Percentiles rank a stretch among this genome's conserved stretches.
phyloP scores from a whole-genome alignment of 2,888 invertebrate species.

The Hyppa rectilinea region DNA sequence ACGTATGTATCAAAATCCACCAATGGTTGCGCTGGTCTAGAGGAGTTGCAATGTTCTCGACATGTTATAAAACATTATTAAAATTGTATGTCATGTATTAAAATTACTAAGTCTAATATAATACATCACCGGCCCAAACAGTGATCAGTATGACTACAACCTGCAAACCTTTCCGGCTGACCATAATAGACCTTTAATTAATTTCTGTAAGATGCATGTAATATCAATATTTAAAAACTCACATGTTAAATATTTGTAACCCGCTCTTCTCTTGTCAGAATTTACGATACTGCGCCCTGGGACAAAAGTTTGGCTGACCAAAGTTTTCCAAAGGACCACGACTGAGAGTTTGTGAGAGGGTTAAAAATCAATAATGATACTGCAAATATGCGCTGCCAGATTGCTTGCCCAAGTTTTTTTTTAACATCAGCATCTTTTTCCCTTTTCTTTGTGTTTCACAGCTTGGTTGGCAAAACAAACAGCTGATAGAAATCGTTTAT shows the following conservation, averaged over 20 bases:
- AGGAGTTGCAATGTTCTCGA: not conserved
- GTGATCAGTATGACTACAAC: not conserved
- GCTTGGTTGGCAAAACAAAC: conserved; percentile 22
- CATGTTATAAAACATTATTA: no score
- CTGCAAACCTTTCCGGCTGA: not conserved
- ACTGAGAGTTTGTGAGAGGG: conserved; percentile 13
- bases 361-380: conserved; percentile 39
- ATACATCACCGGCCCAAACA: not conserved
- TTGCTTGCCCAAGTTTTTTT: conserved; percentile 22
- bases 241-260: conserved; percentile 23
- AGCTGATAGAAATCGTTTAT: conserved; percentile 10
- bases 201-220: not conserved
- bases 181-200: not conserved
- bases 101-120: not conserved
- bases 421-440: not conserved
- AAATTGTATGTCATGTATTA: no score
- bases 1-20: not conserved
- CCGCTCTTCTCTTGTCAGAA: conserved; percentile 21
- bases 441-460: conserved; percentile 16
- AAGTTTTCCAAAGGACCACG: conserved; percentile 32
- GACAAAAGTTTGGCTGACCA: conserved; percentile 29
- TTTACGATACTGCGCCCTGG: conserved; percentile 40
- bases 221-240: conserved; percentile 2
- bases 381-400: conserved; percentile 33
- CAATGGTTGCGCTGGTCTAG: not conserved